Base-by-base conservation (phyloP, 1,140 invertebrate genomes). In the Conopomorpha cramerella region DNA sequence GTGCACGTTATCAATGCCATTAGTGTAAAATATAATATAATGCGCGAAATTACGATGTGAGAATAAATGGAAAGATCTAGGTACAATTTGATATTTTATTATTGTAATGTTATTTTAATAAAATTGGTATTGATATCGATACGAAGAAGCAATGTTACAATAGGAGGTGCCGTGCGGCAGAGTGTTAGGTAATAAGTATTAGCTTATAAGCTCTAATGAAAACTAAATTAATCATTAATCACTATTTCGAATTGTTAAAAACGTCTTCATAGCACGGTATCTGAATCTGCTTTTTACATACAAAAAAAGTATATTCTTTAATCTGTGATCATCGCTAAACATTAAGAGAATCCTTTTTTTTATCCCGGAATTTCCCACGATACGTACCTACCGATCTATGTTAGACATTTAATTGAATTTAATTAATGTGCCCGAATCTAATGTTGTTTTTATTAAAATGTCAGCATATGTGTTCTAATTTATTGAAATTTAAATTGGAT, bases 51-150 rank as follows among this genome's bases (percentile, higher is more conserved):
- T n/a, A n/a, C n/a, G n/a, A n/a, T 66, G 62, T 73, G 66, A 58
- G 62, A 66, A 66, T 66, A 70, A 56, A 62, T 60, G 65, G 59
- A 65, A 67, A 68, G 64, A 71, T 72, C 65, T 72, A 76, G 71
- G 67, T 72, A 76, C 65, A 76, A 76, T 76, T 73, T n/a, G 68
- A 73, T 73, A 70, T 73, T 73, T 70, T 72, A 70, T 65, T 68
- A 65, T 66, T n/a, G n/a, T n/a, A 66, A 68, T 70, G 65, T 74
- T 76, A 65, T 72, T 68, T 68, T 76, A 76, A 72, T n/a, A n/a
- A n/a, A 68, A 55, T 63, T 66, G 63, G 67, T 72, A 71, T 66
- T 64, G 67, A 72, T 72, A 66, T 66, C 61, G 58, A 68, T 55
- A 58, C n/a, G n/a, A 61, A 68, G 51, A 70, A 72, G 70, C 70